Conservation (phyloP, 2,888 invertebrate genomes). For the Ormyrus nitidulus region DNA sequence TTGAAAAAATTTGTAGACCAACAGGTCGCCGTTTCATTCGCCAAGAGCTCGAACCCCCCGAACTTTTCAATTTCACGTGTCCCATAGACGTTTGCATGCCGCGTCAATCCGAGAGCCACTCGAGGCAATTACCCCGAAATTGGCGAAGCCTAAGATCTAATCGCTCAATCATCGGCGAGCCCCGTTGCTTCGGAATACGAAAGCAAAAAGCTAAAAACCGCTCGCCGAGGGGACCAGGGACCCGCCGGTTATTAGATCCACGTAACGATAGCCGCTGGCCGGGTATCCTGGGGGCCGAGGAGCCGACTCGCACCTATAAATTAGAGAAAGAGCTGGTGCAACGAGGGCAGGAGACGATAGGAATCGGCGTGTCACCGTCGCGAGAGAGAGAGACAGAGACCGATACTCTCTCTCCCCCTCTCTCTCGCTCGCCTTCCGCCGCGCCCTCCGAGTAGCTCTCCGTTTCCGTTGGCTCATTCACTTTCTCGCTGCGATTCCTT, state of each 20-base stretch:
- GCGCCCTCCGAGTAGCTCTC: neutral
- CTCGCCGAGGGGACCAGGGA: neutral
- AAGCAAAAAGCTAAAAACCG: neutral
- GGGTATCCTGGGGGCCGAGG: too few species aligned
- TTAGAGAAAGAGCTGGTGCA: too few species aligned
- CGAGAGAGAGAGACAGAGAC: neutral
- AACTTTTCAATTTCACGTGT: too few species aligned
- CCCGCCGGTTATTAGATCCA: too few species aligned
- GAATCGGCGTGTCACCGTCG: neutral
- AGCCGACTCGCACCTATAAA: conserved; percentile 11
- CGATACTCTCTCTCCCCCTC: neutral
- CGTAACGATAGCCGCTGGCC: too few species aligned
- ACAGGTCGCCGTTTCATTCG: too few species aligned
- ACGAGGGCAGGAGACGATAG: too few species aligned
- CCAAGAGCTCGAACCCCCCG: too few species aligned
- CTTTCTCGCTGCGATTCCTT: conserved; percentile 30
- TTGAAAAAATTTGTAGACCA: too few species aligned
- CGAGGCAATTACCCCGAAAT: neutral
- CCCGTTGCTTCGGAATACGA: neutral
- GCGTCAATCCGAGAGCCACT: neutral
- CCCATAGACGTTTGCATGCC: too few species aligned
- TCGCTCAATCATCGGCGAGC: conserved; percentile 1
- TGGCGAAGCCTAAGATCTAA: neutral
- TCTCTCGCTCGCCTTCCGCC: neutral
- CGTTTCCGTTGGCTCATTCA: neutral